A percentile compares a stretch with the other conserved stretches of the same genome.
phyloP scores from a whole-genome alignment of 1,140 invertebrate genomes.

The Trichonephila inaurata region DNA sequence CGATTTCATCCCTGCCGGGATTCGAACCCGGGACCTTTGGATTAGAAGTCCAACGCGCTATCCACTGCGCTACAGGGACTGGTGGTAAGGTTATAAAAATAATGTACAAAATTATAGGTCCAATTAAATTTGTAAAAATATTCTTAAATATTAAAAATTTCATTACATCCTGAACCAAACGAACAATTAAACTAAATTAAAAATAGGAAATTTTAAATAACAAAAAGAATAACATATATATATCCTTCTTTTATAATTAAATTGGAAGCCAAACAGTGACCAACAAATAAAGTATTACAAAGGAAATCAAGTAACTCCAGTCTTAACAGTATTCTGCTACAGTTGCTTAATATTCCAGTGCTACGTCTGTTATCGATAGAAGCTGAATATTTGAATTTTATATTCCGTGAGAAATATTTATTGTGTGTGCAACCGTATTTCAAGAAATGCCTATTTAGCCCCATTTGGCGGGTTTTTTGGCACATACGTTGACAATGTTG shows the following conservation, averaged over 20 bases:
- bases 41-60: conserved; percentile 81
- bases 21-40: conserved; percentile 81
- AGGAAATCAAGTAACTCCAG: too few species aligned
- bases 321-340: too few species aligned
- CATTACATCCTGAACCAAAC: background rate
- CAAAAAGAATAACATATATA: background rate
- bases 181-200: background rate
- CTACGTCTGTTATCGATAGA: too few species aligned
- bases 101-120: background rate
- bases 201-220: background rate
- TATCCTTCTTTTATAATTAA: background rate
- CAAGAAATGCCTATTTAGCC: too few species aligned
- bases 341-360: too few species aligned
- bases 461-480: too few species aligned
- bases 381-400: too few species aligned
- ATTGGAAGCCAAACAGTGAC: too few species aligned
- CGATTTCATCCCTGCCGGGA: conserved; percentile 79
- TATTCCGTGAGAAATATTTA: too few species aligned
- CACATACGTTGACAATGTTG: too few species aligned
- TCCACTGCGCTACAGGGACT: conserved; percentile 80
- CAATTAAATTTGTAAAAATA: background rate
- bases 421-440: too few species aligned
- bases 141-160: background rate
- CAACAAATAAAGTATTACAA: too few species aligned
- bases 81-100: background rate